Base-by-base conservation (phyloP, 2,888 invertebrate genomes). In the Drosophila leonis region DNA sequence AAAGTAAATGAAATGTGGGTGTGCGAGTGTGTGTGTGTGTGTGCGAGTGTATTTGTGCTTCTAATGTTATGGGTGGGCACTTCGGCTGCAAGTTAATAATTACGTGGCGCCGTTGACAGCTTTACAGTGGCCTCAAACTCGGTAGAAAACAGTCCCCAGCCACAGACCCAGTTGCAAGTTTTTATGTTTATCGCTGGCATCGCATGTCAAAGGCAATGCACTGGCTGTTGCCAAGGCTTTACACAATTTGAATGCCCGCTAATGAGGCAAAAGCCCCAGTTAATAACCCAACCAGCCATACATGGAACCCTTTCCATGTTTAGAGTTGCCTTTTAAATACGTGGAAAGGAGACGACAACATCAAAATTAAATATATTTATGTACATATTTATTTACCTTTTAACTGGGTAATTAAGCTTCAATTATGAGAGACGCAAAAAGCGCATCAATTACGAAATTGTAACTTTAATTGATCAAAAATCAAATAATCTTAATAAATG, bases 1-100 rank as follows among this genome's bases (percentile, higher is more conserved):
- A 85, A 87, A 87, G 81, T 82, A 82, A 86, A 86, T 85, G 82
- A 81, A 79, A 82, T 78, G 82, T 72, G 51, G 31, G 48, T 27
- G 48, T 39, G 33, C 15, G 12, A 15, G 20, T 10, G 20, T 37
- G 42, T 20, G 27, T 35, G 39, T 31, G 35, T 12, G 60, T 18
- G 15, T 20, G 27, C 15, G 13, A 35, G 44, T 13, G 31, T 37
- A 35, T 35, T 31, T 20, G 52, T 66, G 52, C n/a, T 59, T 29
- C 37, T 27, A 61, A 65, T 56, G 51, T 52, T 65, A 66, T 68
- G 65, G 52, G 68, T 46, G 72, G 66, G 29, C 35, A 59, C 44
- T 52, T 77, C 48, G 57, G 35, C 60, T 48, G 65, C 62, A 70
- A 75, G 72, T 78, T 83, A 83, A 85, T 83, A 83, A 85, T 83